Conservation (phyloP, 1,140 invertebrate genomes). For the Hermatobates lingyangjiaoensis region DNA sequence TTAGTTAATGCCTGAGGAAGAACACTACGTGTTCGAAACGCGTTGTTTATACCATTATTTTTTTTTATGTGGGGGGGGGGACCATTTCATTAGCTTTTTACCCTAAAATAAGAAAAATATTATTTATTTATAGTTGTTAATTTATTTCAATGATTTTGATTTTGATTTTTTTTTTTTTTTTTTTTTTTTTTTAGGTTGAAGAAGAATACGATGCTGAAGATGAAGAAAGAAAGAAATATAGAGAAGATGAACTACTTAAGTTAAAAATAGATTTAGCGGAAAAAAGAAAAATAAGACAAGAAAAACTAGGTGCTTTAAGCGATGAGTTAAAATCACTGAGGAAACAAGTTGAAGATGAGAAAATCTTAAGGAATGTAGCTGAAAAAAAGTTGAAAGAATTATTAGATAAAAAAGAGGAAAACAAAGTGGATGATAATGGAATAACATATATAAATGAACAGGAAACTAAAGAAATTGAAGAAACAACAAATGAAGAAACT, state of each 20-base stretch:
- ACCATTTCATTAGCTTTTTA: too few species aligned
- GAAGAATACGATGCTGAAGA: neutral
- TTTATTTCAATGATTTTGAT: too few species aligned
- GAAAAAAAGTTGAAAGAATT: slow-evolving; percentile 1
- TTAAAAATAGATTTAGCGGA: neutral
- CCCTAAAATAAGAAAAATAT: too few species aligned
- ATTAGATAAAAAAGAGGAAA: neutral
- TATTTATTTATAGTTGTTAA: too few species aligned
- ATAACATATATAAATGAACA: neutral
- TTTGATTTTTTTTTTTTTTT: too few species aligned
- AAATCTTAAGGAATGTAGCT: neutral
- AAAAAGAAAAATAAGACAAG: neutral
- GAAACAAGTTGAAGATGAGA: slow-evolving; percentile 1
- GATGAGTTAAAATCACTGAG: neutral
- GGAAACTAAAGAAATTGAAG: neutral
- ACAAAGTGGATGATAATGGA: neutral
- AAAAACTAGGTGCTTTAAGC: neutral
- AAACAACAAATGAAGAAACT: neutral
- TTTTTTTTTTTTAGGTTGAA: too few species aligned
- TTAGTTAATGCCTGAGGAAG: too few species aligned
- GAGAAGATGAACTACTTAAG: neutral
- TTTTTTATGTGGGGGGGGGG: too few species aligned
- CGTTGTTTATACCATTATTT: too few species aligned
- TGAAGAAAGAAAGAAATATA: neutral
- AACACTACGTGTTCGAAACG: too few species aligned